A percentile compares a stretch with the other conserved stretches of the same genome.
Evolutionary conservation across 2,113 vertebrate genomes (phyloP).

Genomic region (Smithornis capensis): DNA sequence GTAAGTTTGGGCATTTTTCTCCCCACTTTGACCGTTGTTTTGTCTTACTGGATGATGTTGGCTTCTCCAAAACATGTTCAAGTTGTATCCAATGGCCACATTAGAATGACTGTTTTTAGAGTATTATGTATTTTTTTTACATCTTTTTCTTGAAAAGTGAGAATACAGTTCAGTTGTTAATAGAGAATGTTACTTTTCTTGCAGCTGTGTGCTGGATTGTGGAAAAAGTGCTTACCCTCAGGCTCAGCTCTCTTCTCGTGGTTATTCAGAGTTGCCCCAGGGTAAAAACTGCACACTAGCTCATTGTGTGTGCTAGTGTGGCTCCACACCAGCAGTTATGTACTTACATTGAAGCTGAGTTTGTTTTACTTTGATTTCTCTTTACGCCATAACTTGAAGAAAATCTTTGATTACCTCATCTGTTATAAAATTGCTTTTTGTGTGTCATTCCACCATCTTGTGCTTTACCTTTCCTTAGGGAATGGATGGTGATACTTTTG

Average conservation of each 20-base stretch:
- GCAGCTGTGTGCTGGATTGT: background rate
- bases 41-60: background rate
- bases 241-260: background rate
- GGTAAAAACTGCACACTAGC: background rate
- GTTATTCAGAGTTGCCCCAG: background rate
- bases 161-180: background rate
- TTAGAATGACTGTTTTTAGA: background rate
- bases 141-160: background rate
- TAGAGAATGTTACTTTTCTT: background rate
- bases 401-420: background rate
- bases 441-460: background rate
- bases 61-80: background rate
- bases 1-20: background rate
- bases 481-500: slow-evolving; percentile 86
- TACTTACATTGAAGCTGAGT: background rate
- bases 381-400: background rate
- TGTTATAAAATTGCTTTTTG: background rate
- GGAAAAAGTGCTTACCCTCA: background rate
- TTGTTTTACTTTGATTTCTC: background rate
- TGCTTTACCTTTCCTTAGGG: slow-evolving; percentile 74
- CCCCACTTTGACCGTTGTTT: background rate
- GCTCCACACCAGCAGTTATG: background rate
- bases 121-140: fast-evolving
- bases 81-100: background rate
- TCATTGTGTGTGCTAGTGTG: fast-evolving